Evolutionary conservation across 2,888 invertebrate genomes (phyloP).

Genomic region (Incurvaria masculella): DNA sequence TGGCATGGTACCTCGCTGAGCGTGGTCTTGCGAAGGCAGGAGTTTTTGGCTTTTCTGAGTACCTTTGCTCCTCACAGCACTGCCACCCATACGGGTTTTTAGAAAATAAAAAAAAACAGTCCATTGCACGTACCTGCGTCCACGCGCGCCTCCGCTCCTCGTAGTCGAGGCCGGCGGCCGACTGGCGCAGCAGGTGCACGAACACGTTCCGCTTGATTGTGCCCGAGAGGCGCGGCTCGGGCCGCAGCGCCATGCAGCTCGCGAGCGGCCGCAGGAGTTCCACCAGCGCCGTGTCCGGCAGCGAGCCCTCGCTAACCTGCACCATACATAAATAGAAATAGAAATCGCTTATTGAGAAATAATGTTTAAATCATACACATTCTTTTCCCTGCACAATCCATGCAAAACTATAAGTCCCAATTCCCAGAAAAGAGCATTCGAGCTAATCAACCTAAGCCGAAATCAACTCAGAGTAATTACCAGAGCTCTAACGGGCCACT

Average conservation of each 20-base stretch:
- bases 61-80: too few species aligned
- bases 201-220: slow-evolving; percentile 61
- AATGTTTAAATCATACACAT: neutral
- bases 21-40: too few species aligned
- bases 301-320: slow-evolving; percentile 61
- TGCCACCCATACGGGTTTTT: too few species aligned
- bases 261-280: slow-evolving; percentile 69
- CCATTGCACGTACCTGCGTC: slow-evolving; percentile 59
- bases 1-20: too few species aligned
- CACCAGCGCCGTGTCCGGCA: slow-evolving; percentile 52
- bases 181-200: slow-evolving; percentile 68
- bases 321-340: slow-evolving; percentile 18
- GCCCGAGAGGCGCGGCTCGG: slow-evolving; percentile 45
- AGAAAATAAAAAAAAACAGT: too few species aligned
- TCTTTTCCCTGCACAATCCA: neutral
- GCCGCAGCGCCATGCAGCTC: slow-evolving; percentile 53
- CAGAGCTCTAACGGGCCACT: too few species aligned
- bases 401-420: neutral
- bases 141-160: slow-evolving; percentile 65
- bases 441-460: too few species aligned
- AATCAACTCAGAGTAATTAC: too few species aligned
- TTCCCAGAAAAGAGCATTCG: neutral
- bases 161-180: slow-evolving; percentile 63
- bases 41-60: too few species aligned
- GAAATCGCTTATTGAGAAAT: too few species aligned